Base-by-base conservation (phyloP, 2,797 vertebrate species). In the Sylvilagus floridanus region DNA sequence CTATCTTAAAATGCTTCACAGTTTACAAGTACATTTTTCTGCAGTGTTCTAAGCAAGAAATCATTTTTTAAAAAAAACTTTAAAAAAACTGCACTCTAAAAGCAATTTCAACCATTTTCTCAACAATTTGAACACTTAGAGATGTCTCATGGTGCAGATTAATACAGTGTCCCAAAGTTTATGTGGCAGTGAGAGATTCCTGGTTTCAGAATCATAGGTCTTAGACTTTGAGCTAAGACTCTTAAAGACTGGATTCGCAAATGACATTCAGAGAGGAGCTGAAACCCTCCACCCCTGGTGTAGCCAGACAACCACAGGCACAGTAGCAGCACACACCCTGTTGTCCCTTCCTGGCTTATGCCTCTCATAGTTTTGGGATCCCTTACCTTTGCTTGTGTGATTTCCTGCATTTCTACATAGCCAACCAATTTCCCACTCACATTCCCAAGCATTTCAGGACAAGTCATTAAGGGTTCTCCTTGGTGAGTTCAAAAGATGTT, bases 11-110 rank as follows among this genome's bases (percentile, higher is more conserved):
- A 83, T 35, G 52, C 84, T 84, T 88, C 88, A 2, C 79, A 78
- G 19, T 91, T 94, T 91, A 84, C 50, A n/a, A 92, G 79, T 35
- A 84, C 28, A 73, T 91, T 90, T 81, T 95, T 84, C 78, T 83
- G 4, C 37, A 32, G 0, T 50, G 3, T 75, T 60, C 22, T 72
- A 60, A 91, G 32, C 68, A 78, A 63, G 19, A 17, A 78, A n/a
- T 47, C 42, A 60, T 19, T 13, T 19, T 13, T 8, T 12, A 28
- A 11, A 54, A 57, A 57, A 14, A 71, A 66, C 66, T 47, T 47
- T 71, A 10, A 13, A 3, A 1, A 42, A 11, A 35, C 32, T 69
- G 4, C 5, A 65, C 50, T 30, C 19, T 42, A 28, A 93, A 72
- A 87, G 57, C 66, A 76, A 42, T 84, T 79, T 50, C 32, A 86